Evolutionary conservation across 1,140 invertebrate species (phyloP), one percentile per base, ranked within the genome.

Genomic region (Tribolium castaneum): DNA sequence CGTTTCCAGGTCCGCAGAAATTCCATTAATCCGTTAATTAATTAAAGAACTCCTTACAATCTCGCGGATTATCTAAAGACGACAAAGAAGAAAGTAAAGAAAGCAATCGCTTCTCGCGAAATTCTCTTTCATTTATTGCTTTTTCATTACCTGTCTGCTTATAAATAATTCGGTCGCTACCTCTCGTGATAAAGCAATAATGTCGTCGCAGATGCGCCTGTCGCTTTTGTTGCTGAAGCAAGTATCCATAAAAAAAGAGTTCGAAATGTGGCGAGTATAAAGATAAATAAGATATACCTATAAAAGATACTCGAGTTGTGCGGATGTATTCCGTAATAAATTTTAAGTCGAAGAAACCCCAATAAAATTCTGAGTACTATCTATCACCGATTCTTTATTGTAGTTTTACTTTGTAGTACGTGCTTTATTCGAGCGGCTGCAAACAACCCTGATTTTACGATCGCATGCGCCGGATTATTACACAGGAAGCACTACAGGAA

Each of bases 301-400:
- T 73, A 79, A 79, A 75, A 35, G 62, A 72, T 51, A 51, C 72
- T 56, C 56, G 49, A 45, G 54, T 78, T 78, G 71, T 25, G 74
- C 45, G 56, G 74, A 76, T 71, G 62, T 79, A 79, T 79, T 50
- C 71, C 30, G 50, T 62, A 62, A 76, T 79, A 79, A 79, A 79
- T 79, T 76, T 59, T 35, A 59, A 56, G 19, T 54, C 71, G 54
- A 79, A 79, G 73, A 79, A 79, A 79, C 52, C 78, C 74, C 56
- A 79, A 76, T 76, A 79, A 79, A 79, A 76, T 74, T 76, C 19
- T 66, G 56, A 76, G 62, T 59, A 70, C 72, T 66, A 71, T 79
- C 54, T 71, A 76, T 79, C 78, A 79, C 72, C 74, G 66, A 76
- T 75, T 76, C 78, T 79, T 79, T 79, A 79, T 79, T 76, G 74